These are phyloP conservation scores for Pseudachorutes palmiensis DNA, from an alignment of 1,140 invertebrate species.

Conservation along the genomic window DNA sequence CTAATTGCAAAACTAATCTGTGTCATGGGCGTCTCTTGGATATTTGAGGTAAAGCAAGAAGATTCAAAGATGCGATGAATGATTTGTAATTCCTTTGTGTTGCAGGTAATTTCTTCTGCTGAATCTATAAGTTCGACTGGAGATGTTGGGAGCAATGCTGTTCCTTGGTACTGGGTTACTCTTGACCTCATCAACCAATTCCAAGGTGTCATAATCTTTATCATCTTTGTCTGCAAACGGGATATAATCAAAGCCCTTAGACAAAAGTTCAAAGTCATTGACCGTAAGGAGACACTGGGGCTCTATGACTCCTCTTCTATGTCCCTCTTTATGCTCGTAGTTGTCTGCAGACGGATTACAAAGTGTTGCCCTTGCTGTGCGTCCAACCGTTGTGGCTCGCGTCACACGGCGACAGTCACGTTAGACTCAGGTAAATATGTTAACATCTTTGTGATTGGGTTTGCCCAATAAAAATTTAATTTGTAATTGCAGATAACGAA, in stretches of 20 bases:
- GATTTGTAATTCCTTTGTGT: background rate
- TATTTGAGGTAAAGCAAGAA: background rate
- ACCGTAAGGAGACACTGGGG: background rate
- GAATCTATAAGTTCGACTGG: background rate
- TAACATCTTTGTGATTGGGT: background rate
- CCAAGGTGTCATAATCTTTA: background rate
- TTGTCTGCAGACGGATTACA: background rate
- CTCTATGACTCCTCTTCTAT: background rate
- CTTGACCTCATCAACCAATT: background rate
- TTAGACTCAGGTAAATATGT: background rate
- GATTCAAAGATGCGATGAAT: background rate
- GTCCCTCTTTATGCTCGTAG: background rate
- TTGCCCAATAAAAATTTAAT: background rate
- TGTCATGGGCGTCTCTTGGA: background rate
- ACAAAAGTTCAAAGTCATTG: background rate
- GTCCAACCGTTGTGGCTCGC: background rate
- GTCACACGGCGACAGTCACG: background rate
- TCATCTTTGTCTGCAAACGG: background rate
- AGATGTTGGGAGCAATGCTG: background rate
- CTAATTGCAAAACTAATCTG: background rate
- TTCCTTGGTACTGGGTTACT: background rate
- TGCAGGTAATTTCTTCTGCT: slow-evolving; percentile 4
- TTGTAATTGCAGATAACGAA: background rate
- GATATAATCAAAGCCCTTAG: slow-evolving; percentile 1
- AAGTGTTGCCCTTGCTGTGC: background rate